phyloP scores from a whole-genome alignment of 2,888 invertebrate genomes.

The Brachypalpus laphriformis region DNA sequence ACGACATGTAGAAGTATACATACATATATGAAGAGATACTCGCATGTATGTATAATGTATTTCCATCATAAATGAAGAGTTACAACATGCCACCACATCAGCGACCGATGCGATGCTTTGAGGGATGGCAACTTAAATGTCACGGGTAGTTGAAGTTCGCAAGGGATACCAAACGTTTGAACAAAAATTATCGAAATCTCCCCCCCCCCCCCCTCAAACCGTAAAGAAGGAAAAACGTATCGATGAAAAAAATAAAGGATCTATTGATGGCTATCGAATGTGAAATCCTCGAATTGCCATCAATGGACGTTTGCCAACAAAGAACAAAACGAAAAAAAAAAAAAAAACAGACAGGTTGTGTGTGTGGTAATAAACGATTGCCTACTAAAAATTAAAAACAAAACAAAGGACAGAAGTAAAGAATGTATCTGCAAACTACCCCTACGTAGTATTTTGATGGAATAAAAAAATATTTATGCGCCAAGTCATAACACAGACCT shows the following conservation, averaged over 20 bases:
- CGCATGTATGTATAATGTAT: constrained; percentile 33
- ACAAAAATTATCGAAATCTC: constrained; percentile 62
- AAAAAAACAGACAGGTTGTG: constrained; percentile 18
- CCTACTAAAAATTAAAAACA: constrained; percentile 70
- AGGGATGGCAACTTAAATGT: constrained; percentile 67
- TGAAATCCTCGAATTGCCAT: constrained; percentile 62
- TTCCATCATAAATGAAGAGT: constrained; percentile 69
- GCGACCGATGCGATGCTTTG: constrained; percentile 22
- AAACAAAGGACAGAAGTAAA: constrained; percentile 19
- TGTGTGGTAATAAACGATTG: constrained; percentile 71
- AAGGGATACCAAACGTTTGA: constrained; percentile 41
- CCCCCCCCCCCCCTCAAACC: neutral
- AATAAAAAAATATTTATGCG: constrained; percentile 76
- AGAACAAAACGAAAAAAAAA: neutral
- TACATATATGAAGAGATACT: neutral
- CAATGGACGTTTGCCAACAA: constrained; percentile 64
- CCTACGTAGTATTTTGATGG: constrained; percentile 66
- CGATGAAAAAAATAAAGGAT: neutral
- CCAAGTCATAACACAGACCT: constrained; percentile 75
- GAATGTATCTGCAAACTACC: constrained; percentile 60
- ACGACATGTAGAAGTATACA: constrained; percentile 9
- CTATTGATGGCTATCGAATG: constrained; percentile 73
- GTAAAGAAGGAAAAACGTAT: constrained; percentile 1
- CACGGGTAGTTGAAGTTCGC: constrained; percentile 66
- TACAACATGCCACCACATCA: constrained; percentile 60